Base-by-base conservation (phyloP, 1,140 invertebrate species). In the Arctopsyche grandis region DNA sequence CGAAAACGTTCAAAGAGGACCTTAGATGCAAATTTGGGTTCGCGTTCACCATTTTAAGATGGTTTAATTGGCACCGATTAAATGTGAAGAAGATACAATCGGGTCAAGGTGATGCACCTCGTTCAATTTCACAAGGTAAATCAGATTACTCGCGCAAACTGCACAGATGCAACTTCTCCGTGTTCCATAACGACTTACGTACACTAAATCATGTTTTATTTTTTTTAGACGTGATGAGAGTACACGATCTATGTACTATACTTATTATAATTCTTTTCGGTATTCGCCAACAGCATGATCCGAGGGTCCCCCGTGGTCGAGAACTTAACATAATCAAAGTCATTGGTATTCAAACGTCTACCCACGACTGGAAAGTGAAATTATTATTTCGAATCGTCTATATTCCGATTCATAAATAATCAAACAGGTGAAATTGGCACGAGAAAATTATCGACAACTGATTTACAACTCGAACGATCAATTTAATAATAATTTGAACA, bases 401-500 rank as follows among this genome's bases (percentile, higher is more conserved):
- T 29, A 66, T 66, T 60, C 16, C 58, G 63, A 66, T 66, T 66
- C 63, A 66, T 66, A 66, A 66, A 66, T 66, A 66, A 66, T 66
- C 63, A 29, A 66, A 66, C 63, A 66, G 63, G 63, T 66, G 63
- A 66, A 66, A 66, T 66, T 66, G 63, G 63, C 63, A 22, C 63
- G 63, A 22, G 63, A 66, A 26, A 66, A 66, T 66, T 66, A 22
- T 52, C 16, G 12, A 16, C 9, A 60, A 16, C 21, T 10, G n/a
- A 60, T 60, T 60, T 60, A 10, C 19, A 16, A 10, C 58, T 21
- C 58, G n/a, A 60, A 60, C 58, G 58, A 52, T 52, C 48, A 52
- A 52, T 52, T 52, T 52, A 16, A n/a, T 52, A n/a, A 52, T 52
- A 52, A 52, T 52, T 16, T 14, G 16, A 52, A 52, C 12, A 52